Base-by-base conservation (phyloP, 2,113 vertebrate species). In the Meriones unguiculatus region DNA sequence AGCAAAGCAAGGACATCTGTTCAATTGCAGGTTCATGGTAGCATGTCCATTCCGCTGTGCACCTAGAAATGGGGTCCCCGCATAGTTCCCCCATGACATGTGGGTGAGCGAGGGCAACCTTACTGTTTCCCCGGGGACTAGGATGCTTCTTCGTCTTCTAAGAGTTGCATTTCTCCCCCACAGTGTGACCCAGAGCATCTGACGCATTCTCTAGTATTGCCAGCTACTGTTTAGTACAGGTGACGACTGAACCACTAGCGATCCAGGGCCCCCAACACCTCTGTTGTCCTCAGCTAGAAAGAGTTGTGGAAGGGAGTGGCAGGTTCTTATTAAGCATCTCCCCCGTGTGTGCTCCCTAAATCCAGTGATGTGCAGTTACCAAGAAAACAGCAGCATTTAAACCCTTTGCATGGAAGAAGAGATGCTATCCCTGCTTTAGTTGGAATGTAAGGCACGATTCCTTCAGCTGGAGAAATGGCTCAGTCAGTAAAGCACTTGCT, bases 131-230 rank as follows among this genome's bases (percentile, higher is more conserved):
- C 28, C 10, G 88, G 91, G 89, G 87, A n/a, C 93, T 41, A 28
- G 92, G 30, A 9, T 52, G 46, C 67, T 28, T 62, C 73, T 41
- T 85, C 57, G 67, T 50, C 94, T 93, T 87, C 75, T 91, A 82
- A 93, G 59, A 77, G 41, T 65, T 92, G 78, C 35, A 50, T 73
- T 46, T 96, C 89, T 91, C 91, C 94, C 30, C 67, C 89, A 2
- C 87, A 4, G 92, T 81, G 78, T 94, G n/a, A 78, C 57, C 95
- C 35, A 3, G 89, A 96, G 92, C 75, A 96, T 80, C 78, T 78
- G 96, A 95, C 96, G 90, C 92, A 84, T 98, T 97, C 97, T 57
- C 93, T 13, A 94, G 64, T 88, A 5, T 95, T 81, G 65, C 72
- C 28, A 18, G 15, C 67, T 87, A n/a, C 88, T 93, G 30, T 91